A percentile compares a stretch with the other conserved stretches of the same genome.
Conservation (phyloP, 2,888 invertebrate genomes). For the Notodonta ziczac region DNA sequence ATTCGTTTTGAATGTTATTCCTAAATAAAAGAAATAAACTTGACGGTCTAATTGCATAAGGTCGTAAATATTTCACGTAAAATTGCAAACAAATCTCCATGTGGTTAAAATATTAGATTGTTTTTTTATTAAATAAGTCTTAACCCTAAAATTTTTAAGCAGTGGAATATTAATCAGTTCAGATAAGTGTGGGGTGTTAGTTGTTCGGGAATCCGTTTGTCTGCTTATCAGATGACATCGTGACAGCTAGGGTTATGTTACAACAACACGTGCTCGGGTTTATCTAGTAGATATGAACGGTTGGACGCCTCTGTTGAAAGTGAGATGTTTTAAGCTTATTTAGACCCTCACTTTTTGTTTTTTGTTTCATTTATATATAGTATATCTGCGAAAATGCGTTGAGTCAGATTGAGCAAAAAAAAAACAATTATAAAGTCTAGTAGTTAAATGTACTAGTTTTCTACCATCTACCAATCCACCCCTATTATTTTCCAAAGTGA, state of each 20-base stretch:
- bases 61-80: slow-evolving; percentile 18
- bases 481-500: neutral
- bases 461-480: no score
- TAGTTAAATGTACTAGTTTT: no score
- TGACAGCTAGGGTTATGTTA: slow-evolving; percentile 46
- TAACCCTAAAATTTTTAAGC: slow-evolving; percentile 55
- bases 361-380: neutral
- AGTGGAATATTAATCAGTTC: slow-evolving; percentile 62
- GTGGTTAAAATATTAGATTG: slow-evolving; percentile 11
- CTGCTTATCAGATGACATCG: slow-evolving; percentile 57
- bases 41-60: slow-evolving; percentile 19
- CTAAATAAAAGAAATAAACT: slow-evolving; percentile 24
- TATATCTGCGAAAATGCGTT: no score
- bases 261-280: slow-evolving; percentile 56
- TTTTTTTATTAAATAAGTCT: slow-evolving; percentile 16
- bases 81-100: slow-evolving; percentile 21
- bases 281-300: slow-evolving; percentile 47
- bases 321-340: slow-evolving; percentile 3
- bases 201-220: slow-evolving; percentile 45
- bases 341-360: neutral
- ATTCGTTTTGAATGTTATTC: slow-evolving; percentile 9
- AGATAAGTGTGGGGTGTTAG: slow-evolving; percentile 54
- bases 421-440: no score
- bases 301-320: slow-evolving; percentile 35
- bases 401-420: no score